These are phyloP conservation scores for Musca vetustissima DNA, from an alignment of 1,140 invertebrate genomes.

Conservation along the genomic window DNA sequence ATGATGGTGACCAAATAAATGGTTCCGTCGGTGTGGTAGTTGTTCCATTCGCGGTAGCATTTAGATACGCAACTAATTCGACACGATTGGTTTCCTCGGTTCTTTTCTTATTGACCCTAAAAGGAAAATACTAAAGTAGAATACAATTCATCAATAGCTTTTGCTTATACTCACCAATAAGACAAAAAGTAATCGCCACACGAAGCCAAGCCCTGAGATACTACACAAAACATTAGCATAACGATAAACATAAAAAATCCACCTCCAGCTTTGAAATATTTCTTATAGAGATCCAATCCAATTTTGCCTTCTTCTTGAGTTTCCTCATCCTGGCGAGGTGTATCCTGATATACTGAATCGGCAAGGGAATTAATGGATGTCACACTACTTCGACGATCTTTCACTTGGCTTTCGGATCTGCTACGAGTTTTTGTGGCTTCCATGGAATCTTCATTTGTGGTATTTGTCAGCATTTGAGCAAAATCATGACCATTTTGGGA, in stretches of 20 bases:
- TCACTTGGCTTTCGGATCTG: too few species aligned
- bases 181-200: slow-evolving; percentile 68
- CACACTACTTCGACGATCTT: too few species aligned
- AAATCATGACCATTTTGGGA: too few species aligned
- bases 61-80: slow-evolving; percentile 13
- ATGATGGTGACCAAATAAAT: background rate
- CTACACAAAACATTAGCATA: slow-evolving; percentile 54
- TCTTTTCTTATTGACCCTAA: slow-evolving; percentile 47
- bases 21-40: slow-evolving; percentile 25
- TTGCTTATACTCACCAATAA: slow-evolving; percentile 62
- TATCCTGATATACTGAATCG: too few species aligned
- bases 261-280: background rate
- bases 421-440: too few species aligned
- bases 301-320: background rate
- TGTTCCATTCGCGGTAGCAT: too few species aligned
- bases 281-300: background rate
- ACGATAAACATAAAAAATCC: background rate
- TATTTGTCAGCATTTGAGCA: too few species aligned
- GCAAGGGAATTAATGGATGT: too few species aligned
- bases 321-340: slow-evolving; percentile 12
- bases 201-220: slow-evolving; percentile 66
- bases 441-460: too few species aligned
- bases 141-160: background rate
- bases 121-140: slow-evolving; percentile 9
- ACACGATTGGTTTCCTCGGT: slow-evolving; percentile 23